Evolutionary conservation across 2,797 vertebrate genomes (phyloP), one percentile per base, ranked within the genome.

Genomic region (Argyrosomus regius): DNA sequence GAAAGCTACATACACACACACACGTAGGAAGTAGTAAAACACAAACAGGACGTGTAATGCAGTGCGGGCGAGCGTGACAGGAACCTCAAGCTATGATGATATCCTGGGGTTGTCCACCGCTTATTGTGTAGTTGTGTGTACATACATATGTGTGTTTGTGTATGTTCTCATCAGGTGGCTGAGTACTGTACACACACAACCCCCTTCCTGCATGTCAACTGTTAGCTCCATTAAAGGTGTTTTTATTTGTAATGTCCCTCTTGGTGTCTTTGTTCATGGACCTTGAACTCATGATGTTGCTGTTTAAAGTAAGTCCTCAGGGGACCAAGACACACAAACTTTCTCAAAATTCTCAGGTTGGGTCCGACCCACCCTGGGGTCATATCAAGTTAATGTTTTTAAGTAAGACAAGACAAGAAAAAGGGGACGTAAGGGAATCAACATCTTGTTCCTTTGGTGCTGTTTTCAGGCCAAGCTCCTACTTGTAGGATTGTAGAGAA

Each of bases 221-320:
- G 83, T 86, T 80, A 26, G 80, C 67, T 63, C 60, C 71, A 92
- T 91, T 93, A 94, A 93, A 93, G 46, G 31, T 78, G 65, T 87
- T 85, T 89, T 84, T 83, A 67, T 83, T 78, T 82, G 31, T 75
- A 58, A 83, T 65, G 31, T 4, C 35, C 35, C 61, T 75, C 43
- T 56, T 26, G 72, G 64, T 45, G 46, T 85, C 75, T 89, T 86
- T 89, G 62, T 87, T 85, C 60, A 50, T 58, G 8, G 65, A 85
- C 75, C 57, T 87, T 81, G 78, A 80, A 39, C 68, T 58, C 12
- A 0, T 65, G 0, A 49, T 68, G 81, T 48, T 58, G 54, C 35
- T 13, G 41, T 62, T 75, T 26, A 46, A 28, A 60, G 50, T 22
- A 12, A 26, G 18, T 46, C 65, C 73, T 49, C 14, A 1, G 6